These are phyloP conservation scores for Muraenolepis orangiensis DNA, from an alignment of 2,797 vertebrate genomes.

Conservation along the genomic window DNA sequence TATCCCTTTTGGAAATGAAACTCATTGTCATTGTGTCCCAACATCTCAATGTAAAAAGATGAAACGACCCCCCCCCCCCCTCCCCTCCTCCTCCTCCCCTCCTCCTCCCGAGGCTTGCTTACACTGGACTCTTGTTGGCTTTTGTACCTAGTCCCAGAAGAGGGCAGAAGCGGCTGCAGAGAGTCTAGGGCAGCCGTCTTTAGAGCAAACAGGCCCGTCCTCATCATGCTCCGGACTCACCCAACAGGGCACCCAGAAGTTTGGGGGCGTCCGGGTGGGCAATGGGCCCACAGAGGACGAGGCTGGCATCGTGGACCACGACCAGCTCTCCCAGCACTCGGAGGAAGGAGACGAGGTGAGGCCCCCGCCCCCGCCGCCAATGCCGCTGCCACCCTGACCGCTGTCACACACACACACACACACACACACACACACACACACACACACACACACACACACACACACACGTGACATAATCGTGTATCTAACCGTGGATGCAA, in stretches of 20 bases:
- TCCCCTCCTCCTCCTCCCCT: neutral
- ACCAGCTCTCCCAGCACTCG: constrained; percentile 97
- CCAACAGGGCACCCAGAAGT: constrained; percentile 98
- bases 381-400: neutral
- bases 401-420: too few relatives aligned
- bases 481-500: too few relatives aligned
- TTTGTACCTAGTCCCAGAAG: constrained; percentile 85
- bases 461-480: neutral
- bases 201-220: constrained; percentile 82
- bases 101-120: constrained; percentile 66
- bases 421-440: too few relatives aligned
- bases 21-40: neutral
- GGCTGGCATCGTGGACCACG: constrained; percentile 98
- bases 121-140: constrained; percentile 80
- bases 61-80: neutral
- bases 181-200: constrained; percentile 81
- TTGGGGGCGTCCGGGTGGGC: constrained; percentile 96
- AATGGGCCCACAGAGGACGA: constrained; percentile 99
- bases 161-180: constrained; percentile 80
- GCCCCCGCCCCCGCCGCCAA: neutral
- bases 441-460: neutral
- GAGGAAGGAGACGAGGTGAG: constrained; percentile 97
- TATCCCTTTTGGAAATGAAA: neutral
- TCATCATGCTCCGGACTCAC: constrained; percentile 84
- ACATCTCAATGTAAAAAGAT: neutral